phyloP scores from a whole-genome alignment of 1,140 invertebrate species.

The Medauroidea extradentata region DNA sequence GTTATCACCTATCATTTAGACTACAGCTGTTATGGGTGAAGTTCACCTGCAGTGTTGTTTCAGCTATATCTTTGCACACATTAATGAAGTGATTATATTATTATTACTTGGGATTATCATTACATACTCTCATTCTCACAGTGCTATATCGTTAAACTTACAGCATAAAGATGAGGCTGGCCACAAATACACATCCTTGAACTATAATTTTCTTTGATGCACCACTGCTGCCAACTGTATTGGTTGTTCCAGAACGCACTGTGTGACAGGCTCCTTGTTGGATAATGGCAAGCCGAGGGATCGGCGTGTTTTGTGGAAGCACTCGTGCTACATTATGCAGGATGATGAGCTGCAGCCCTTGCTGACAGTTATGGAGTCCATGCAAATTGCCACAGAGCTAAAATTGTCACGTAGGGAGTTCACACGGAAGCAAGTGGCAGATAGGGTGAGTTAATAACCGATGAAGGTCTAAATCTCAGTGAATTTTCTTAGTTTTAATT shows the following conservation, averaged over 20 bases:
- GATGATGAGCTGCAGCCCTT: slow-evolving; percentile 79
- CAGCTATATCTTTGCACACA: too few relatives aligned
- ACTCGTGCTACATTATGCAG: slow-evolving; percentile 90
- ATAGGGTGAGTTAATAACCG: slow-evolving; percentile 64
- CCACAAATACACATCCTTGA: too few relatives aligned
- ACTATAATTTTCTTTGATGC: too few relatives aligned
- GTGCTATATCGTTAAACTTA: too few relatives aligned
- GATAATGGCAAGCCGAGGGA: slow-evolving; percentile 69
- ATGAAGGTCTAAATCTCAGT: too few relatives aligned
- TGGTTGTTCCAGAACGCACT: slow-evolving; percentile 46
- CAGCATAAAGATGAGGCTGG: too few relatives aligned
- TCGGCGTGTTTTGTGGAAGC: slow-evolving; percentile 69
- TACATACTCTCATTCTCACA: too few relatives aligned
- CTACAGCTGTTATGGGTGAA: too few relatives aligned
- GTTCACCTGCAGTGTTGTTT: too few relatives aligned
- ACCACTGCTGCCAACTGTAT: background rate
- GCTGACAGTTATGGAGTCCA: slow-evolving; percentile 80
- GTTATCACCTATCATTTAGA: too few relatives aligned
- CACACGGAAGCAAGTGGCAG: slow-evolving; percentile 54
- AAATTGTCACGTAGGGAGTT: slow-evolving; percentile 65
- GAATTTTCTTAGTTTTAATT: background rate
- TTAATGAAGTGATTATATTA: too few relatives aligned
- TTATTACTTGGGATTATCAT: too few relatives aligned
- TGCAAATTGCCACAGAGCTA: slow-evolving; percentile 80
- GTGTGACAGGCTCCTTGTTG: slow-evolving; percentile 49